Percentiles rank a stretch among this genome's conserved stretches.
Conservation (phyloP, 23 tunicate genomes). For the Ciona savignyi region DNA sequence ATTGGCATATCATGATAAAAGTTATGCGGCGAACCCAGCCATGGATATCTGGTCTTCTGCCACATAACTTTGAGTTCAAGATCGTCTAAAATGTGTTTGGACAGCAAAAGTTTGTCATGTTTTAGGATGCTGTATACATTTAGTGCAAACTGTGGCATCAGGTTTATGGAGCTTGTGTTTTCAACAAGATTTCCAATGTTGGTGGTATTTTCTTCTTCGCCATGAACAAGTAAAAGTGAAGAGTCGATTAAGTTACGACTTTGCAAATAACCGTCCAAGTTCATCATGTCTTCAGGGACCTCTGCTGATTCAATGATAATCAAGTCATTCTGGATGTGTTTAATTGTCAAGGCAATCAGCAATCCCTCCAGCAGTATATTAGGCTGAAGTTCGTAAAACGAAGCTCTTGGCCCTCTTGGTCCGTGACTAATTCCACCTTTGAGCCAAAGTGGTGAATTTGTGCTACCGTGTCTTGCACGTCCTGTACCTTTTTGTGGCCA, state of each 20-base stretch:
- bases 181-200: slow-evolving; percentile 18
- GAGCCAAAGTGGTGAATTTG: slow-evolving; percentile 56
- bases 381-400: slow-evolving; percentile 34
- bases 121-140: slow-evolving; percentile 81
- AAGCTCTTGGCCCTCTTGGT: slow-evolving; percentile 78
- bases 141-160: slow-evolving; percentile 59
- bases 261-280: slow-evolving; percentile 13
- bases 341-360: slow-evolving; percentile 56
- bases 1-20: slow-evolving; percentile 77
- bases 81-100: slow-evolving; percentile 44
- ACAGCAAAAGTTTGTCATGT: slow-evolving; percentile 63
- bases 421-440: slow-evolving; percentile 83
- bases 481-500: slow-evolving; percentile 92
- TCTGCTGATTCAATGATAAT: slow-evolving; percentile 30
- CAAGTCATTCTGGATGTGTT: slow-evolving; percentile 50
- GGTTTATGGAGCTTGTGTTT: neutral
- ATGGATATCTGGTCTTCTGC: slow-evolving; percentile 35
- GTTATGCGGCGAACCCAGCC: slow-evolving; percentile 77
- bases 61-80: slow-evolving; percentile 71
- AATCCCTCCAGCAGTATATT: slow-evolving; percentile 30
- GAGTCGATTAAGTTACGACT: slow-evolving; percentile 22
- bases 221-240: slow-evolving; percentile 41
- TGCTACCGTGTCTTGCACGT: slow-evolving; percentile 58
- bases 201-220: slow-evolving; percentile 18
- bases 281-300: slow-evolving; percentile 16